Evolutionary conservation across 2,888 invertebrate genomes (phyloP).

Genomic region (Napeogenes sylphis): DNA sequence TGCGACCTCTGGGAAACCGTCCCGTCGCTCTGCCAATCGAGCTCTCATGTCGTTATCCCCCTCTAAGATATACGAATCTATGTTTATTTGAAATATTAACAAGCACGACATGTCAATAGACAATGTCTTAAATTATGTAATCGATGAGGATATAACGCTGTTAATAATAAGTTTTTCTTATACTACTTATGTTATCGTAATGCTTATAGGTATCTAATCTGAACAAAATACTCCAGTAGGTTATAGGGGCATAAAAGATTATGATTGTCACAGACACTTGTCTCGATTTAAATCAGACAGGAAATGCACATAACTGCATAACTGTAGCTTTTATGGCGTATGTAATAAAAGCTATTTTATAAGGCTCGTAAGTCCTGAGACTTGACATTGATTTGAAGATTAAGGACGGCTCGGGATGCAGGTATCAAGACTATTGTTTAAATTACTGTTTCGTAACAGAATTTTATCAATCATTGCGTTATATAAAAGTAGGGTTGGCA

Average conservation of each 20-base stretch:
- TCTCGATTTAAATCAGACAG: slow-evolving; percentile 10
- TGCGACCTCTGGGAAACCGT: no score
- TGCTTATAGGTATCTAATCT: no score
- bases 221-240: neutral
- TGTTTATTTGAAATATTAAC: no score
- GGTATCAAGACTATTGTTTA: slow-evolving; percentile 1
- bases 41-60: no score
- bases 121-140: no score
- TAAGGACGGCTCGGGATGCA: neutral
- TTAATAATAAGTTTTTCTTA: no score
- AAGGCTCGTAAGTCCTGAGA: slow-evolving; percentile 2
- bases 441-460: neutral
- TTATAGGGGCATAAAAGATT: neutral
- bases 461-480: neutral
- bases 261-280: slow-evolving; percentile 7
- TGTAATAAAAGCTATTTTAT: slow-evolving; percentile 6
- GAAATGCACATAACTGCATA: neutral
- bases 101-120: no score
- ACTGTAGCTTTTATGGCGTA: slow-evolving; percentile 2
- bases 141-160: no score
- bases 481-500: no score
- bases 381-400: slow-evolving; percentile 5
- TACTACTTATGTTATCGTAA: neutral
- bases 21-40: no score
- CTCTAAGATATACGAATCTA: no score